Base-by-base conservation (phyloP, 2,113 vertebrate genomes). In the Toxotes jaculatrix region DNA sequence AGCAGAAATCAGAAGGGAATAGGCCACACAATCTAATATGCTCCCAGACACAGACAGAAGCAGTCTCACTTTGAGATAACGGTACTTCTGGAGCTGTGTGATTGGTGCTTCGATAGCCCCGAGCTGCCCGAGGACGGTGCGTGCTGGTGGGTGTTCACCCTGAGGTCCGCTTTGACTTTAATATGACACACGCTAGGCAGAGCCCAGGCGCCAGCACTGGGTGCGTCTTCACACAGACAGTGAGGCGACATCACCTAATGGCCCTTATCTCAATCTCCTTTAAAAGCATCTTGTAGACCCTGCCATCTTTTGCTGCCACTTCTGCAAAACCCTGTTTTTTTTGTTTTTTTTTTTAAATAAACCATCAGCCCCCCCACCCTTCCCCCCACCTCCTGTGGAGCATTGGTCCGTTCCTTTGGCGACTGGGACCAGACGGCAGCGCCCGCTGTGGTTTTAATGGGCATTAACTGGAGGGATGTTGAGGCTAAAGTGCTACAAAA, bases 231-330 rank as follows among this genome's bases (percentile, higher is more conserved):
- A 96, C 95, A 93, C 95, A 97, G 96, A 97, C 96, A 96, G 95
- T 80, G 92, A 82, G 95, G 96, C 96, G 95, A 97, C 96, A 94
- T 95, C 94, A 95, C 94, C 93, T 97, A 97, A 97, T 97, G 96
- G 96, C 94, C 93, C 94, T 97, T 96, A 97, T 97, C 96, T 96
- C 96, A 94, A 96, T 96, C 96, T 97, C 93, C 95, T 96, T 96
- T 97, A 97, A 97, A 97, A 97, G 96, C 96, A 96, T 96, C 96
- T 96, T 96, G 93, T 93, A 90, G 96, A 96, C 96, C 94, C 93
- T 65, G 75, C 87, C 91, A 93, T 96, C 94, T 94, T 95, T 96
- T 96, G 34, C 69, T 56, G 68, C 68, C 95, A 96, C 96, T 94
- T 96, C 90, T 91, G 92, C 91, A 94, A 93, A 84, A 62, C 77